Conservation (phyloP, 2,797 vertebrate genomes). For the Lutjanus campechanus region DNA sequence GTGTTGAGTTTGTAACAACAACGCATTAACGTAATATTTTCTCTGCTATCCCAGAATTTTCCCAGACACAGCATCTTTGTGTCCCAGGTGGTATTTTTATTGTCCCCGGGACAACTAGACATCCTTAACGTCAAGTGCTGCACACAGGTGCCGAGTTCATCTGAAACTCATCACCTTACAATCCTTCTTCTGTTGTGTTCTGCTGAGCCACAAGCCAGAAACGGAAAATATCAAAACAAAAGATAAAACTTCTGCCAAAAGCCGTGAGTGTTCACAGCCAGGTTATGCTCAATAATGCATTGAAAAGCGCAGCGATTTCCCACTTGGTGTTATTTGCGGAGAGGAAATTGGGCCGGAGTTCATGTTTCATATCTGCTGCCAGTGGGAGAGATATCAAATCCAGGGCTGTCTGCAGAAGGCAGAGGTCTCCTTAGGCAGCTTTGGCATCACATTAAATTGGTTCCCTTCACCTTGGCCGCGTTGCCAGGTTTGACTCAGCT, state of each 20-base stretch:
- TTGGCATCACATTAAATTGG: constrained; percentile 26
- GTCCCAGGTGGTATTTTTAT: too few species aligned
- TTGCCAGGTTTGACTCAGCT: constrained; percentile 61
- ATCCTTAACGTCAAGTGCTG: too few species aligned
- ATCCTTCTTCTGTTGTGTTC: background rate
- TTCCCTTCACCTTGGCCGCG: constrained; percentile 17
- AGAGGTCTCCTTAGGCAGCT: constrained; percentile 35
- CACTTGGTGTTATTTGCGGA: constrained; percentile 30
- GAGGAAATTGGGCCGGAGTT: constrained; percentile 46
- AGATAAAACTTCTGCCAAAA: constrained; percentile 12
- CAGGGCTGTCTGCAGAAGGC: constrained; percentile 31
- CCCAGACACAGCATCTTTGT: too few species aligned
- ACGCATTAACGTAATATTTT: too few species aligned
- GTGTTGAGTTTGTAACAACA: too few species aligned
- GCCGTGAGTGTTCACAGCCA: constrained; percentile 2
- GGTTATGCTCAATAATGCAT: constrained; percentile 35
- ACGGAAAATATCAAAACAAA: constrained; percentile 32
- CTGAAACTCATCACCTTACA: constrained; percentile 4
- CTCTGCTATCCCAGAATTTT: too few species aligned
- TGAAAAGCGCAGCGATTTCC: constrained; percentile 36
- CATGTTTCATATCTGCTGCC: constrained; percentile 48
- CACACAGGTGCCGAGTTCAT: constrained; percentile 13
- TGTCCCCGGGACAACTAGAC: too few species aligned
- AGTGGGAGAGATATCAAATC: constrained; percentile 34
- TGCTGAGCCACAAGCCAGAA: background rate